Evolutionary conservation across 2,797 vertebrate genomes (phyloP).

Genomic region (Mormyrops boulengeri): DNA sequence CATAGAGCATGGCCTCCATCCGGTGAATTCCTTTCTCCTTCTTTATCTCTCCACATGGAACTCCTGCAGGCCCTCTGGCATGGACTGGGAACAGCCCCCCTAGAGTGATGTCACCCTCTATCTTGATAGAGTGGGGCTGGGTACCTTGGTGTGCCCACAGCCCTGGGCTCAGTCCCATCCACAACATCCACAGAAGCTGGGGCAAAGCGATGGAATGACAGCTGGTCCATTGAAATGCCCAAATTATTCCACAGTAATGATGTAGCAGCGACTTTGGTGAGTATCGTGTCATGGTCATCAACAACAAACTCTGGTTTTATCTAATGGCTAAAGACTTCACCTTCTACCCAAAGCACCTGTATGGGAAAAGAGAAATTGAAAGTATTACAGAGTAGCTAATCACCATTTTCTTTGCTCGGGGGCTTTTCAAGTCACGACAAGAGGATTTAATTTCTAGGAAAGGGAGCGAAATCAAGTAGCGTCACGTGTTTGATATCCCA

Average conservation of each 20-base stretch:
- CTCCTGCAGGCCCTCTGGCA: slow-evolving; percentile 70
- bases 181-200: slow-evolving; percentile 46
- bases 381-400: neutral
- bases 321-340: slow-evolving; percentile 34
- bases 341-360: slow-evolving; percentile 38
- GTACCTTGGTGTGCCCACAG: slow-evolving; percentile 50
- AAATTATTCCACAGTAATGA: slow-evolving; percentile 9
- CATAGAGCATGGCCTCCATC: slow-evolving; percentile 89
- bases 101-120: slow-evolving; percentile 79
- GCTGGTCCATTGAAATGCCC: slow-evolving; percentile 11
- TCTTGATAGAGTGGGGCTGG: slow-evolving; percentile 75
- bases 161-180: slow-evolving; percentile 35
- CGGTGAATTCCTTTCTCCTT: slow-evolving; percentile 87
- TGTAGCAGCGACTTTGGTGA: neutral
- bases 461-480: neutral
- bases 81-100: slow-evolving; percentile 86
- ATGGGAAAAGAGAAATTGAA: neutral
- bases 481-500: neutral
- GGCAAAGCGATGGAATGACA: slow-evolving; percentile 32
- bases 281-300: slow-evolving; percentile 47
- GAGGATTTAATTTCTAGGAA: neutral
- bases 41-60: slow-evolving; percentile 79
- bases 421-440: neutral
- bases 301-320: slow-evolving; percentile 17
- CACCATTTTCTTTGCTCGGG: neutral